A percentile compares a stretch with the other conserved stretches of the same genome.
Conservation (phyloP, 2,888 invertebrate species). For the Chaetogeoica ovagalla region DNA sequence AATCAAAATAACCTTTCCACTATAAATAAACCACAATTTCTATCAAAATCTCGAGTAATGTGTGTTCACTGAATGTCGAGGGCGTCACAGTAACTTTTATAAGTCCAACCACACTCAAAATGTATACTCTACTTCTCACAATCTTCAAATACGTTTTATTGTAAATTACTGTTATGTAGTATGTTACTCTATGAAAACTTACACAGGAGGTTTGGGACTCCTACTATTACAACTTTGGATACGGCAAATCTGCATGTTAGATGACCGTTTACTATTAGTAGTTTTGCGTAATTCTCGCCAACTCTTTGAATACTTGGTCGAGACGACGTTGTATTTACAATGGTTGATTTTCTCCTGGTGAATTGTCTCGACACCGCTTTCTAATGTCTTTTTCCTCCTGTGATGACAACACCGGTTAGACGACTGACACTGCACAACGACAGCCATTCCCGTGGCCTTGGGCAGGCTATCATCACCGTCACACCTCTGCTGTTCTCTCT, state of each 20-base stretch:
- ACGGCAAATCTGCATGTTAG: slow-evolving; percentile 17
- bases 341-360: neutral
- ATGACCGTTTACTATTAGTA: neutral
- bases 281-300: slow-evolving; percentile 43
- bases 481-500: neutral
- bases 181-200: neutral
- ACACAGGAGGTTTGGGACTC: slow-evolving; percentile 8
- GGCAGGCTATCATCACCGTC: neutral
- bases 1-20: no score
- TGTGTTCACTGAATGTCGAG: no score
- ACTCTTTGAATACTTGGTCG: slow-evolving; percentile 26
- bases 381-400: slow-evolving; percentile 14
- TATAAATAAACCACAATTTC: no score
- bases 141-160: no score
- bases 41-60: no score
- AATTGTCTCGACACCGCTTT: neutral
- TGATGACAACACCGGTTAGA: slow-evolving; percentile 23
- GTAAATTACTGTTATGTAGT: neutral
- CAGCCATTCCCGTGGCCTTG: neutral
- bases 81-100: no score
- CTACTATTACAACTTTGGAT: slow-evolving; percentile 15
- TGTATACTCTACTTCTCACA: no score
- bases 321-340: neutral
- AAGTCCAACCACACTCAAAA: no score
- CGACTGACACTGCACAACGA: slow-evolving; percentile 1